Evolutionary conservation across 1,140 invertebrate genomes (phyloP).

Genomic region (Caligus rogercresseyi): DNA sequence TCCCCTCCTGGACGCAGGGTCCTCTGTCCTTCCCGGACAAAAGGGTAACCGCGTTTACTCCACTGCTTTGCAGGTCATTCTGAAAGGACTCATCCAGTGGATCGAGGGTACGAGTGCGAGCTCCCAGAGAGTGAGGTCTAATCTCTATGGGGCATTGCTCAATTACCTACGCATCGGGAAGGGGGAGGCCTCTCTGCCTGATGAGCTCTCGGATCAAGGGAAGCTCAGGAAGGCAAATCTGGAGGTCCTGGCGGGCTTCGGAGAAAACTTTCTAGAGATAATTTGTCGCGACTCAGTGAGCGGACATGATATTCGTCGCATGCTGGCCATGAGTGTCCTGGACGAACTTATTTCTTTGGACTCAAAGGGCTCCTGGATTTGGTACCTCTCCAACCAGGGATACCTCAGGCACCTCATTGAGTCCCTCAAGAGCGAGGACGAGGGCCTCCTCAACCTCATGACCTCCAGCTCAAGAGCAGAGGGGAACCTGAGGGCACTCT

Average conservation of each 20-base stretch:
- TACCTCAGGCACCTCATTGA: slow-evolving; percentile 14
- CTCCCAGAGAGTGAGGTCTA: slow-evolving; percentile 9
- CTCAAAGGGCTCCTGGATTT: not conserved
- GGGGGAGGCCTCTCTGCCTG: not conserved
- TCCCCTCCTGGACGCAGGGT: not conserved
- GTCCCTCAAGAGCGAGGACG: slow-evolving; percentile 12
- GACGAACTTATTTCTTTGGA: slow-evolving; percentile 15
- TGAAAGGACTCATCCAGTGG: slow-evolving; percentile 19
- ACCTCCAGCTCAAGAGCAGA: not conserved
- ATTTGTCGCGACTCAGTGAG: slow-evolving; percentile 13
- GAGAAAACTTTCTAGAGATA: slow-evolving; percentile 12
- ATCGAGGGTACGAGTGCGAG: slow-evolving; percentile 3
- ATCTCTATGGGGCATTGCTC: slow-evolving; percentile 13
- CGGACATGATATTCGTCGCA: slow-evolving; percentile 13
- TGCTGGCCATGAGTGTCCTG: slow-evolving; percentile 15
- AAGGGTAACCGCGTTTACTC: slow-evolving; percentile 9
- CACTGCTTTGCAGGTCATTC: slow-evolving; percentile 6
- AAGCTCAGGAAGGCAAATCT: slow-evolving; percentile 15
- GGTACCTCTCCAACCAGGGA: slow-evolving; percentile 16
- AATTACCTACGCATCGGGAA: slow-evolving; percentile 19
- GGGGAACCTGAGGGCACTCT: slow-evolving; percentile 2
- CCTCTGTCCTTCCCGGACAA: not conserved
- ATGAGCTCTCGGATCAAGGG: not conserved
- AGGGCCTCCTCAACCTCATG: not conserved
- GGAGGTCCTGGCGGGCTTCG: slow-evolving; percentile 8